Evolutionary conservation across 2,797 vertebrate genomes (phyloP).

Genomic region (Sternotherus odoratus): DNA sequence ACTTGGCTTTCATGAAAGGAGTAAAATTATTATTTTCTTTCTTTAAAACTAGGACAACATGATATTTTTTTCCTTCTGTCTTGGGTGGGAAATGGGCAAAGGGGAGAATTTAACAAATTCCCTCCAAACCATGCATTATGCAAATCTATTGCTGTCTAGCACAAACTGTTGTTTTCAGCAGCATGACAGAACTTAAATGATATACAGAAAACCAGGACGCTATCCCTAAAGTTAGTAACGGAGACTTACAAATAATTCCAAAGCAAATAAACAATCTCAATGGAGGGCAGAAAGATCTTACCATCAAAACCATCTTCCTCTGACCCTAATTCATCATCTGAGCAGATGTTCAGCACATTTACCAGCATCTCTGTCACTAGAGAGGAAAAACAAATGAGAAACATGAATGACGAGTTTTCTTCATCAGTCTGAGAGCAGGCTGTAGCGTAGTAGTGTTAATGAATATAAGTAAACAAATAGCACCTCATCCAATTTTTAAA

Average conservation of each 20-base stretch:
- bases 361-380: conserved; percentile 99
- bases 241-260: conserved; percentile 17
- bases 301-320: conserved; percentile 98
- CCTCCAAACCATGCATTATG: conserved; percentile 51
- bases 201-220: conserved; percentile 34
- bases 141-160: conserved; percentile 37
- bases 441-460: neutral
- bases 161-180: conserved; percentile 16
- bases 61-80: neutral
- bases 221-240: conserved; percentile 36
- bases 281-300: conserved; percentile 79
- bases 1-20: neutral
- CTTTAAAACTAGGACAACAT: neutral
- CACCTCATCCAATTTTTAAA: neutral
- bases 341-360: conserved; percentile 98
- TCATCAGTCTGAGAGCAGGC: neutral
- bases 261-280: conserved; percentile 29
- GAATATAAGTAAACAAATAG: neutral
- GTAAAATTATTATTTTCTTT: neutral
- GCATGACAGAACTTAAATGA: conserved; percentile 18
- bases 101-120: neutral
- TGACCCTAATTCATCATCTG: conserved; percentile 96
- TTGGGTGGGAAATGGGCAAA: neutral
- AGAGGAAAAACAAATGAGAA: conserved; percentile 45
- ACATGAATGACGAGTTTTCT: neutral